Base-by-base conservation (phyloP, 2,888 invertebrate species). In the Nomada flava region DNA sequence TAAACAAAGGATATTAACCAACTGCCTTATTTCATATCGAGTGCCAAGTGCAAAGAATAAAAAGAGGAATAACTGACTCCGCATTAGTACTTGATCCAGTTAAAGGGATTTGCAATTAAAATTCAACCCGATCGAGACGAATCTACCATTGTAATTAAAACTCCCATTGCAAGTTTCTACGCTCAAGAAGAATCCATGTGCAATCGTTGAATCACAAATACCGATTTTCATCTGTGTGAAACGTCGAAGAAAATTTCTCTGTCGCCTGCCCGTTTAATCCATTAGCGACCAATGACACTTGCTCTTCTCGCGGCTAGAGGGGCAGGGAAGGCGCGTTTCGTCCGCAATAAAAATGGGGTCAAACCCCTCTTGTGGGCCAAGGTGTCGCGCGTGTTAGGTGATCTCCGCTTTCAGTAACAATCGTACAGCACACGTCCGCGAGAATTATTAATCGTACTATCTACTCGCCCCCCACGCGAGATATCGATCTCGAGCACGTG, bases 271-370 rank as follows among this genome's bases (percentile, higher is more conserved):
- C 71, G 73, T 50, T 63, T 63, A 68, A 64, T 82, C 69, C 74
- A 82, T 83, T 71, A 78, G 52, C 82, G 75, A 86, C 84, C 84
- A 76, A 86, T 84, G 86, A 83, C 86, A 82, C 76, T 86, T 75
- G 71, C 74, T 69, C 76, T 52, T 70, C 70, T 60, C 50, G 70
- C 67, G 59, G 71, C 20, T 63, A 62, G 20, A 63, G 55, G 68
- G 44, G 65, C 13, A 63, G 53, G 69, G 82, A 82, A 76, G 82
- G 76, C 85, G 76, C 77, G 79, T 81, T 86, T 88, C 86, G 87
- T 75, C 84, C 84, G 87, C 89, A 79, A 89, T 89, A 89, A 88
- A 88, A 88, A 88, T 80, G 89, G 82, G 89, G 88, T 89, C 88
- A 84, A 76, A 82, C 76, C 70, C 82, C 88, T 83, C 76, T 87